Percentiles rank a stretch among this genome's conserved stretches.
These are phyloP conservation scores for Phalacrocorax aristotelis DNA, from an alignment of 2,113 vertebrate species.

Conservation along the genomic window DNA sequence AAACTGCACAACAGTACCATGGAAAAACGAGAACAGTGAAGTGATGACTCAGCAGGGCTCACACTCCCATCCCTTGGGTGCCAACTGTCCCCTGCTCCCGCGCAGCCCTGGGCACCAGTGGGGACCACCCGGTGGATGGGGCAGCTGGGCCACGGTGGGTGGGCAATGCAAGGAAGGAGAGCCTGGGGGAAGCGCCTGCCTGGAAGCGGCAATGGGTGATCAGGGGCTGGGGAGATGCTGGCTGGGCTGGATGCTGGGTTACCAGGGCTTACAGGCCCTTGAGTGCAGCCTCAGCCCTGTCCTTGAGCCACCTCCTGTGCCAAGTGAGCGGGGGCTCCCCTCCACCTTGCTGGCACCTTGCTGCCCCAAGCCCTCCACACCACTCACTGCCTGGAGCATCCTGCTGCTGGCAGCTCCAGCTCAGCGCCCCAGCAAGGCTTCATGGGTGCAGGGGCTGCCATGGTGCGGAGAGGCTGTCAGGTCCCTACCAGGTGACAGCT, in stretches of 20 bases:
- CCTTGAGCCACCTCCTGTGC: neutral
- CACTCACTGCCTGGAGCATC: fast-evolving
- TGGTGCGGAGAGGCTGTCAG: neutral
- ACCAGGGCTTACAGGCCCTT: fast-evolving
- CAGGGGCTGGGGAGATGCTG: neutral
- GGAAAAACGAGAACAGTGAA: conserved; percentile 62
- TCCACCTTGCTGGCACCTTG: neutral
- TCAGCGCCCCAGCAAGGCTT: neutral
- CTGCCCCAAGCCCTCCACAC: neutral
- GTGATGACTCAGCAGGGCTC: conserved; percentile 65
- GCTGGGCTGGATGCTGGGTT: fast-evolving
- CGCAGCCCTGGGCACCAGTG: fast-evolving
- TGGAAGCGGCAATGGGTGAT: neutral
- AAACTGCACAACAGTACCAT: conserved; percentile 60
- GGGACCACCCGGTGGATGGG: neutral
- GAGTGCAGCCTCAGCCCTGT: fast-evolving
- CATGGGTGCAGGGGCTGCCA: fast-evolving
- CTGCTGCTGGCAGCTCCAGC: neutral
- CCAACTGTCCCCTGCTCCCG: neutral
- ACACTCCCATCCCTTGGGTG: neutral
- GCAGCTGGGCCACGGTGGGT: neutral
- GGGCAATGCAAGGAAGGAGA: neutral
- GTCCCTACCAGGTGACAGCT: fast-evolving
- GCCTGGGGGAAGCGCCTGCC: neutral
- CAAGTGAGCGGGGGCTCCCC: fast-evolving